Conservation (phyloP, 2,797 vertebrate species). For the Notolabrus celidotus region DNA sequence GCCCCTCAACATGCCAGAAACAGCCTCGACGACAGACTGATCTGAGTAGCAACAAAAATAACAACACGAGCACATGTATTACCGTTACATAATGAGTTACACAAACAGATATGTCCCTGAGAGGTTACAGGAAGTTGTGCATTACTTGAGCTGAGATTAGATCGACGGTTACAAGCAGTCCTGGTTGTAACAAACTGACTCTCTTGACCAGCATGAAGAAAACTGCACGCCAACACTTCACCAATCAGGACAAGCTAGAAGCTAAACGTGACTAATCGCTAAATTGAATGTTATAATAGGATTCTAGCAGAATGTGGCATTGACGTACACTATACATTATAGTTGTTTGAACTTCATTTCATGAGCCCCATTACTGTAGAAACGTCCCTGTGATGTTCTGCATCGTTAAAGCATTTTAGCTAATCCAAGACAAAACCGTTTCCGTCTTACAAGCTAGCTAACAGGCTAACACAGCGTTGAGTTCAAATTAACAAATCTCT, state of each 20-base stretch:
- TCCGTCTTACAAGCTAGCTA: conserved; percentile 70
- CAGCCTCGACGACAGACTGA: conserved; percentile 13
- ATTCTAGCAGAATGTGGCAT: neutral
- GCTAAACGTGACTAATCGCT: conserved; percentile 36
- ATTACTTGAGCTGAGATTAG: neutral
- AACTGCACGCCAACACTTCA: conserved; percentile 37
- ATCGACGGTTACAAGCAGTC: neutral
- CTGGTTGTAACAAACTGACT: conserved; percentile 37
- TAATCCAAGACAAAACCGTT: conserved; percentile 73
- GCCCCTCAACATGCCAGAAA: conserved; percentile 27
- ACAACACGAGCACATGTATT: conserved; percentile 72
- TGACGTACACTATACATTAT: neutral
- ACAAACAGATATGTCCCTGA: conserved; percentile 47
- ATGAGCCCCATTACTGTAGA: too few relatives aligned
- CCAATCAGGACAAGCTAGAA: conserved; percentile 10
- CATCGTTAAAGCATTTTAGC: conserved; percentile 52
- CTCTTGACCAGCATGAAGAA: conserved; percentile 36
- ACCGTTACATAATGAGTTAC: conserved; percentile 68
- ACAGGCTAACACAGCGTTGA: conserved; percentile 52
- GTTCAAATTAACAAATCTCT: conserved; percentile 8
- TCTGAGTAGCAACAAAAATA: conserved; percentile 67
- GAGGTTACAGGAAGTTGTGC: conserved; percentile 11
- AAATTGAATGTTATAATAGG: neutral
- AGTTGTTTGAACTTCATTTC: neutral
- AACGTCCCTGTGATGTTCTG: neutral